Base-by-base conservation (phyloP, 2,113 vertebrate genomes). In the Climacteris rufus region DNA sequence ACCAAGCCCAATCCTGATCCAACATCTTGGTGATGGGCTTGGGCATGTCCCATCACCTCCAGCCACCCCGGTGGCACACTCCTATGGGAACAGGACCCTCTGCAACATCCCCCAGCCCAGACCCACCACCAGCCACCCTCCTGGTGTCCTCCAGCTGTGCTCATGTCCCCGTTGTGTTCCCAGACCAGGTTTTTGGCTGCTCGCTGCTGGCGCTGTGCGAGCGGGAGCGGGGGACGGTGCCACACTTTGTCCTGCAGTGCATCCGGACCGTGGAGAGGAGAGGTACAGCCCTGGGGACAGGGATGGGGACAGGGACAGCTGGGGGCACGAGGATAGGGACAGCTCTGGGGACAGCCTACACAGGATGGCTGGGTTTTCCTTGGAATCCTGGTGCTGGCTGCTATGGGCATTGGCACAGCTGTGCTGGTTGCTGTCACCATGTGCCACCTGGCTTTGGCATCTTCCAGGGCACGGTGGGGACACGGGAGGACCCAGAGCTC, bases 171-270 rank as follows among this genome's bases (percentile, higher is more conserved):
- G 0, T 89, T 61, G 89, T 65, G 70, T 94, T 49, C 83, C 54
- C 85, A 99, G 99, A 99, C 77, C 99, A 98, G 76, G 98, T 99
- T 65, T 99, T 99, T 44, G 99, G 99, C 56, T 99, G 99, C 83
- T 89, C 98, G 7, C 97, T 99, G 90, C 97, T 96, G 33, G 96
- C 57, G 1, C 97, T 99, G 87, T 99, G 99, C 2, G 97, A 97
- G 33, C 98, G 98, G 27, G 99, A 99, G 95, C 98, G 71, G 68
- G 97, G 95, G 53, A 98, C 97, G 0, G 98, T 99, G 63, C 99
- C 99, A 0, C 96, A 90, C 81, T 99, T 99, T 28, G 98, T 99
- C 80, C 98, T 98, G 83, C 98, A 99, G 89, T 99, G 99, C 94
- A 98, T 99, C 95, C 96, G 87, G 52, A 97, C 98, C 0, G 98